A percentile compares a stretch with the other conserved stretches of the same genome.
These are phyloP conservation scores for Drosophila micromelanica DNA, from an alignment of 1,140 invertebrate genomes.

Conservation along the genomic window DNA sequence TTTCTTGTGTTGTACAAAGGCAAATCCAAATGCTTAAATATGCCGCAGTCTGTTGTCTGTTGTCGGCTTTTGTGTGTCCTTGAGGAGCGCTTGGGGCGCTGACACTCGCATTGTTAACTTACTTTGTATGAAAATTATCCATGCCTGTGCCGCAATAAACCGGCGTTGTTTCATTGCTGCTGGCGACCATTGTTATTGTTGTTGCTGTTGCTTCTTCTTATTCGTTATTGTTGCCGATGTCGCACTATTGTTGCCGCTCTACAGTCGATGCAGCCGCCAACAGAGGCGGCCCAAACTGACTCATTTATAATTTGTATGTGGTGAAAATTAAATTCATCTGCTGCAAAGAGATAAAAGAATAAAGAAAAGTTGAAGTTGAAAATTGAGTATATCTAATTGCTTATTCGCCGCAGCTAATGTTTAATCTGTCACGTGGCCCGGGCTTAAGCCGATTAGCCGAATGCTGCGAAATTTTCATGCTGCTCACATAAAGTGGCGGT, in stretches of 20 bases:
- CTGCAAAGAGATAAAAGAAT: slow-evolving; percentile 38
- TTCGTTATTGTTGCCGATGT: slow-evolving; percentile 17
- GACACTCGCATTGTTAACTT: slow-evolving; percentile 45
- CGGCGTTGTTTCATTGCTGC: slow-evolving; percentile 74
- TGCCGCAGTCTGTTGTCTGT: slow-evolving; percentile 7
- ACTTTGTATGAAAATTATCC: slow-evolving; percentile 80
- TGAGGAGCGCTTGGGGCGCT: slow-evolving; percentile 27
- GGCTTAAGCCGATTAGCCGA: slow-evolving; percentile 55
- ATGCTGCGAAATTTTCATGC: slow-evolving; percentile 5
- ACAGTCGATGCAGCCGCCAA: slow-evolving; percentile 51
- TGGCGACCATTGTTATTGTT: slow-evolving; percentile 58
- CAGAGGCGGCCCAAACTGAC: slow-evolving; percentile 32
- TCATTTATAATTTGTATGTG: slow-evolving; percentile 66
- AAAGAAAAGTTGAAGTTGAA: neutral
- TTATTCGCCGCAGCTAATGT: slow-evolving; percentile 27
- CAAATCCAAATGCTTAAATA: slow-evolving; percentile 36
- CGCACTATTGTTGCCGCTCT: slow-evolving; percentile 29
- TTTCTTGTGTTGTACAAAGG: slow-evolving; percentile 50
- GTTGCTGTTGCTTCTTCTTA: slow-evolving; percentile 5
- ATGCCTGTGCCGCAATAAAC: slow-evolving; percentile 77
- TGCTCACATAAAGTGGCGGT: slow-evolving; percentile 18
- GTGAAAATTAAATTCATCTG: slow-evolving; percentile 23
- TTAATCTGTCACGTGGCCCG: slow-evolving; percentile 31
- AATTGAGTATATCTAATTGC: slow-evolving; percentile 56
- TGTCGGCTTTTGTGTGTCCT: slow-evolving; percentile 35